Conservation (phyloP, 2,797 vertebrate species). For the Dicrostonyx torquatus region DNA sequence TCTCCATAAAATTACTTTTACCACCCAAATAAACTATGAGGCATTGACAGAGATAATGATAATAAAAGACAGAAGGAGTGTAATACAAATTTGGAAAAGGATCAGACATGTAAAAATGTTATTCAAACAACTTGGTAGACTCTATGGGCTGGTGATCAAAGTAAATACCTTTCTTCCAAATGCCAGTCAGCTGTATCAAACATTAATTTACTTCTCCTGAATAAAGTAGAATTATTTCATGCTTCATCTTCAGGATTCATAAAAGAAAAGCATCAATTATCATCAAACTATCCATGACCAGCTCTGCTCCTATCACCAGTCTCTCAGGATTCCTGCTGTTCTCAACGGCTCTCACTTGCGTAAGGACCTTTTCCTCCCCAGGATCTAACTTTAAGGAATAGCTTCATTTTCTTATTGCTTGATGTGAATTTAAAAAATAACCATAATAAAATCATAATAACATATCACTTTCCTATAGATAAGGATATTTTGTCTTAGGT, state of each 20-base stretch:
- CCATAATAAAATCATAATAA: neutral
- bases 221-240: neutral
- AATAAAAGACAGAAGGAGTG: neutral
- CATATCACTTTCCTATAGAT: neutral
- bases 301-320: neutral
- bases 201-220: neutral
- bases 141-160: neutral
- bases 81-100: neutral
- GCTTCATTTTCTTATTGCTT: neutral
- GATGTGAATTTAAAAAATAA: neutral
- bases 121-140: neutral
- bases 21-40: neutral
- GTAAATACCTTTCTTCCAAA: neutral
- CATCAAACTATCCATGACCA: neutral
- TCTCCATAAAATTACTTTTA: neutral
- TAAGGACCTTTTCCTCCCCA: neutral
- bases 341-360: neutral
- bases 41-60: neutral
- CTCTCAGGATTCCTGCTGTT: neutral
- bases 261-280: neutral
- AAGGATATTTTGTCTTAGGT: neutral
- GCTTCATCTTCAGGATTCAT: neutral
- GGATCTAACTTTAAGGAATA: neutral
- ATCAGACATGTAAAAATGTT: neutral
- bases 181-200: neutral